A percentile compares a stretch with the other conserved stretches of the same genome.
Evolutionary conservation across 92 coral and sea anemone genomes (phyloP).

Genomic region (Virgularia gustaviana): DNA sequence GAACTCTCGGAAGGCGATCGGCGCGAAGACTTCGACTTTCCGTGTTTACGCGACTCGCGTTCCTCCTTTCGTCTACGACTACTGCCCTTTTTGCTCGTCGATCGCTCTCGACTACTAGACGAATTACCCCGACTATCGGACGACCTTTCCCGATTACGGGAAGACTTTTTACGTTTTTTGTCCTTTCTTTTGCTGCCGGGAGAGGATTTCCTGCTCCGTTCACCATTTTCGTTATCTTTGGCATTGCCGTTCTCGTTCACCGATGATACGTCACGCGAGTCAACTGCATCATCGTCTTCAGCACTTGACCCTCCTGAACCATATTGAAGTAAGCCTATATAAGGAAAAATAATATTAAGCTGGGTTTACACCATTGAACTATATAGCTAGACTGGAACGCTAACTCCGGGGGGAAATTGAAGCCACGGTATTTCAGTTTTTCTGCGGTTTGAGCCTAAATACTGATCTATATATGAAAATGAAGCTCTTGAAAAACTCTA

Average conservation of each 20-base stretch:
- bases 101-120: background rate
- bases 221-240: background rate
- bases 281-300: constrained; percentile 45
- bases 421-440: background rate
- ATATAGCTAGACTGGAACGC: too few relatives aligned
- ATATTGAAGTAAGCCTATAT: constrained; percentile 87
- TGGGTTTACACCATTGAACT: too few relatives aligned
- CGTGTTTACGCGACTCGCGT: background rate
- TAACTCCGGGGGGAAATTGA: too few relatives aligned
- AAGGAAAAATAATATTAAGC: constrained; percentile 3
- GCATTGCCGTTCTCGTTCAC: background rate
- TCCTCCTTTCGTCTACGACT: constrained; percentile 14
- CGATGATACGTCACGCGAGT: background rate
- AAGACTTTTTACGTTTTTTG: constrained; percentile 20
- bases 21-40: background rate
- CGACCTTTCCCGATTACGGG: constrained; percentile 13
- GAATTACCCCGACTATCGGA: constrained; percentile 15
- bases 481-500: background rate
- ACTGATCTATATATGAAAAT: background rate
- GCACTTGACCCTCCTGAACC: constrained; percentile 80
- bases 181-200: background rate
- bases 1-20: constrained; percentile 10
- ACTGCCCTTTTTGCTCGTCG: constrained; percentile 12
- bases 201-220: background rate
- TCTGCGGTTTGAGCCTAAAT: background rate